These are phyloP conservation scores for Aplochiton taeniatus DNA, from an alignment of 2,797 vertebrate species.

Conservation along the genomic window DNA sequence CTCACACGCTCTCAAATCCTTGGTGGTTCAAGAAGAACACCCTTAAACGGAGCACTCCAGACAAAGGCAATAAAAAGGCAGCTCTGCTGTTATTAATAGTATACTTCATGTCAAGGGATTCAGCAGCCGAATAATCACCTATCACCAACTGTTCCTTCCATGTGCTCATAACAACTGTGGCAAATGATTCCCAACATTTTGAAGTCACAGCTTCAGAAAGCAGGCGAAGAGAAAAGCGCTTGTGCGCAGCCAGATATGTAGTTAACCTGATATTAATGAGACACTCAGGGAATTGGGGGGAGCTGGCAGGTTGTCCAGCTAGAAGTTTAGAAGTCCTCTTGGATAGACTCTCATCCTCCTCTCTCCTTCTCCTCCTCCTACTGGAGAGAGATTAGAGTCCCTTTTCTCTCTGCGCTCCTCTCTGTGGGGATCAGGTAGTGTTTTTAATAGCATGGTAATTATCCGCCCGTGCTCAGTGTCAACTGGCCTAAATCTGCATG, in stretches of 20 bases:
- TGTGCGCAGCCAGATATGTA: slow-evolving; percentile 79
- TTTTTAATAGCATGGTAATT: slow-evolving; percentile 67
- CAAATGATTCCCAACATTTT: slow-evolving; percentile 50
- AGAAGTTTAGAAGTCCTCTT: slow-evolving; percentile 54
- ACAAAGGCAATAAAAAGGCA: slow-evolving; percentile 30
- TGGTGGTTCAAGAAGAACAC: slow-evolving; percentile 25
- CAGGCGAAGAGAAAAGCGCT: slow-evolving; percentile 61
- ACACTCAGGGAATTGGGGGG: slow-evolving; percentile 77
- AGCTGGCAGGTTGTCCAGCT: slow-evolving; percentile 65
- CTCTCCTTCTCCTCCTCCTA: slow-evolving; percentile 43
- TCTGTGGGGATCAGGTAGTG: slow-evolving; percentile 69
- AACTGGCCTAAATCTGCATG: slow-evolving; percentile 55
- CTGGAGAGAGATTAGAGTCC: slow-evolving; percentile 56
- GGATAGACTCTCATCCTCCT: slow-evolving; percentile 60
- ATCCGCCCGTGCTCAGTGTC: slow-evolving; percentile 46
- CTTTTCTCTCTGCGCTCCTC: slow-evolving; percentile 54
- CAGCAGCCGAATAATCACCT: slow-evolving; percentile 46
- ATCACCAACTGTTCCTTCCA: slow-evolving; percentile 36
- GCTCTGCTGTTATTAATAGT: slow-evolving; percentile 41
- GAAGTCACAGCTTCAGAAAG: slow-evolving; percentile 53
- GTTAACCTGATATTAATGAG: slow-evolving; percentile 89
- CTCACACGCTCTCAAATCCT: slow-evolving; percentile 58
- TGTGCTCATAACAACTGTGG: slow-evolving; percentile 43
- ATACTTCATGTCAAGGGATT: slow-evolving; percentile 45
- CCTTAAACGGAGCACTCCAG: not conserved